Conservation (phyloP, 2,888 invertebrate species). For the Nysson spinosus region DNA sequence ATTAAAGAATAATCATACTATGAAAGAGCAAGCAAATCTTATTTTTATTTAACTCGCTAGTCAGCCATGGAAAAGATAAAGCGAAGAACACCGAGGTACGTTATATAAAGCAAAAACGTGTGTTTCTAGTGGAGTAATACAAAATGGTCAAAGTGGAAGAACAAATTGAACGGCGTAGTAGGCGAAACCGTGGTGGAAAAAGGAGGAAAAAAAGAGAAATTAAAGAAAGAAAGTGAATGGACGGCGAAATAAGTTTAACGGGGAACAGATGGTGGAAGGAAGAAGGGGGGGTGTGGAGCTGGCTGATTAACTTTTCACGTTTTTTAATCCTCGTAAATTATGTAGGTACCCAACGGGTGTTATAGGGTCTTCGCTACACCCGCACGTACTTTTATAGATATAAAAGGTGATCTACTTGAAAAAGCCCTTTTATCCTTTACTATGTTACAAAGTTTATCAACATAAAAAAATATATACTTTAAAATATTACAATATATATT, state of each 20-base stretch:
- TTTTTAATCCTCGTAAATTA: conserved; percentile 64
- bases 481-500: too few relatives aligned
- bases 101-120: too few relatives aligned
- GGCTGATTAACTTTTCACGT: conserved; percentile 64
- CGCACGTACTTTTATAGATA: not conserved
- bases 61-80: too few relatives aligned
- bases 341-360: conserved; percentile 48
- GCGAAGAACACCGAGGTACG: too few relatives aligned
- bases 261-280: not conserved
- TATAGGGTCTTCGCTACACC: conserved; percentile 28
- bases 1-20: too few relatives aligned
- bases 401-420: not conserved
- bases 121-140: too few relatives aligned
- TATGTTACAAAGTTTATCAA: too few relatives aligned
- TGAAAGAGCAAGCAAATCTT: too few relatives aligned
- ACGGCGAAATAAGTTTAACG: conserved; percentile 22
- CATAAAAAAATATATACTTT: too few relatives aligned
- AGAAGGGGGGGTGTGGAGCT: conserved; percentile 18
- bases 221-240: conserved; percentile 20
- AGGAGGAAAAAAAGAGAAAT: not conserved
- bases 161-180: conserved; percentile 1
- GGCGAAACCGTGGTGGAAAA: not conserved
- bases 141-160: too few relatives aligned
- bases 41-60: too few relatives aligned
- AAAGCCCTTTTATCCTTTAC: too few relatives aligned